These are phyloP conservation scores for Drosophila demipolita DNA, from an alignment of 2,888 invertebrate genomes.

Conservation along the genomic window DNA sequence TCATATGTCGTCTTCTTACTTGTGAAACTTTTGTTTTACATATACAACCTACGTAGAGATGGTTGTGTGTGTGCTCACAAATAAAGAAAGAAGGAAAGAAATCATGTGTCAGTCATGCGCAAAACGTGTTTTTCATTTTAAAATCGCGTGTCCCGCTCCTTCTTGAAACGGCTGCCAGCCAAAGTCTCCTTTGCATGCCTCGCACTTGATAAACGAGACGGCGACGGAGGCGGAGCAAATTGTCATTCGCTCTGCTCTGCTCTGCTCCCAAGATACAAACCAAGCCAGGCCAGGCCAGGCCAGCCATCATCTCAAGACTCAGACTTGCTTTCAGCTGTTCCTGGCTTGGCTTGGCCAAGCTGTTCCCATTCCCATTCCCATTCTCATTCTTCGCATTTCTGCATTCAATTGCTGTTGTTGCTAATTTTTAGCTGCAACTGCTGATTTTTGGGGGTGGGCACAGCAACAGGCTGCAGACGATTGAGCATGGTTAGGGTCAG, in stretches of 20 bases:
- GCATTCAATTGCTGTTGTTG: conserved; percentile 6
- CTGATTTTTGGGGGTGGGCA: conserved; percentile 13
- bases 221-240: conserved; percentile 83
- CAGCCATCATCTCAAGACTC: conserved; percentile 50
- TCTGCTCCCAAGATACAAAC: conserved; percentile 38
- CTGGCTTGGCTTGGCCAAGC: conserved; percentile 30
- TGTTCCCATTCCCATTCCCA: conserved; percentile 34
- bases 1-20: conserved; percentile 53
- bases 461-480: conserved; percentile 64
- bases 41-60: conserved; percentile 6
- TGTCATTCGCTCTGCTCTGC: conserved; percentile 56
- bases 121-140: conserved; percentile 79
- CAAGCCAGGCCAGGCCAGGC: conserved; percentile 11
- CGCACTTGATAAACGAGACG: conserved; percentile 74
- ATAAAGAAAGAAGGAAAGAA: conserved; percentile 58
- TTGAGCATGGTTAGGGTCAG: conserved; percentile 40
- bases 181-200: conserved; percentile 71
- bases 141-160: conserved; percentile 73
- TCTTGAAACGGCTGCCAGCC: conserved; percentile 39
- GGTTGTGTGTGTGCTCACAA: conserved; percentile 24
- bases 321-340: conserved; percentile 25
- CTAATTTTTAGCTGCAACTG: conserved; percentile 41
- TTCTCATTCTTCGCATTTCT: neutral
- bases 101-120: conserved; percentile 80
- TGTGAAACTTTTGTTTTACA: conserved; percentile 46